Conservation (phyloP, 2,888 invertebrate genomes). For the Iselma pallidipennis region DNA sequence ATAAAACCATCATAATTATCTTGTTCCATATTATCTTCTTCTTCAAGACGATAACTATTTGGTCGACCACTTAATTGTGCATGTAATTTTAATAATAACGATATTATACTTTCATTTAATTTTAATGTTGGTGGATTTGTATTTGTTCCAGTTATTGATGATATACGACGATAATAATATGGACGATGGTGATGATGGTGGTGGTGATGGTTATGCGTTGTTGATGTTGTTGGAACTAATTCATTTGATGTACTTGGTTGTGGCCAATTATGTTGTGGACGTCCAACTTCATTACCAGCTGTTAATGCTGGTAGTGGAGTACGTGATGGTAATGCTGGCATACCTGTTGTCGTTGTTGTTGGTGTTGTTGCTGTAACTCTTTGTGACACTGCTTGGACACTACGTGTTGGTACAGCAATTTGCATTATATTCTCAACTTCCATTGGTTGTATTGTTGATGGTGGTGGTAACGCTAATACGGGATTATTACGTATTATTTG, state of each 20-base stretch:
- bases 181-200: conserved; percentile 29
- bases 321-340: conserved; percentile 38
- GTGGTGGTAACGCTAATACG: conserved; percentile 32
- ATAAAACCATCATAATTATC: conserved; percentile 51
- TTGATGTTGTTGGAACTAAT: conserved; percentile 56
- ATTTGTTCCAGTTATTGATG: conserved; percentile 43
- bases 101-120: conserved; percentile 87
- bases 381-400: conserved; percentile 30
- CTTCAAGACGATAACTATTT: conserved; percentile 70
- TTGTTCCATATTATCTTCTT: conserved; percentile 48
- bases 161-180: conserved; percentile 38
- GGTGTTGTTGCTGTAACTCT: conserved; percentile 37
- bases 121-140: conserved; percentile 48
- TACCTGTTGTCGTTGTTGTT: conserved; percentile 50
- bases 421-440: conserved; percentile 34
- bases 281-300: conserved; percentile 49
- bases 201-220: neutral
- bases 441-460: conserved; percentile 19
- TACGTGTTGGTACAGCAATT: conserved; percentile 35
- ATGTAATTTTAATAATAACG: conserved; percentile 87
- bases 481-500: conserved; percentile 26
- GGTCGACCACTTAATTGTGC: conserved; percentile 83
- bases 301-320: conserved; percentile 46
- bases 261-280: conserved; percentile 31
- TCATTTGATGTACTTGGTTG: conserved; percentile 44